phyloP scores from a whole-genome alignment of 2,113 vertebrate species.

The Sebastes schlegelii region DNA sequence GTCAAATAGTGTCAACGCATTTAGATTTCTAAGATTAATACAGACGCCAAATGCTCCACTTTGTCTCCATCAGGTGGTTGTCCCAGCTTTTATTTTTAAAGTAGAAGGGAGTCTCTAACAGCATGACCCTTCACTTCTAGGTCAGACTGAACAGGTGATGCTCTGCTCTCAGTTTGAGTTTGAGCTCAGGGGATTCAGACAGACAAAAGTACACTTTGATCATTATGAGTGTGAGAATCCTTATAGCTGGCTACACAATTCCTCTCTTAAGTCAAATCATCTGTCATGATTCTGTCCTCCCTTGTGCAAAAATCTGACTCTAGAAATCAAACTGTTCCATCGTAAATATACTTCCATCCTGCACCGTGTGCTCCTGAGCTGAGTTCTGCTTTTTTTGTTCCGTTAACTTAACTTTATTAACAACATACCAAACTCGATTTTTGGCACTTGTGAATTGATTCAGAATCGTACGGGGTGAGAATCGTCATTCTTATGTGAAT shows the following conservation, averaged over 20 bases:
- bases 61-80: too few relatives aligned
- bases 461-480: neutral
- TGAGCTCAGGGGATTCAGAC: neutral
- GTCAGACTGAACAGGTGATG: too few relatives aligned
- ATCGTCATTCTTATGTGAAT: rapidly evolving
- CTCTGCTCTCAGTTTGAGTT: neutral
- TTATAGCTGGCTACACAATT: neutral
- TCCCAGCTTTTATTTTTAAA: too few relatives aligned
- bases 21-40: neutral
- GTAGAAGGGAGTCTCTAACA: too few relatives aligned
- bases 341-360: neutral
- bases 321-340: neutral
- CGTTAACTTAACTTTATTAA: neutral
- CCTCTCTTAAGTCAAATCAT: neutral
- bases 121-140: too few relatives aligned
- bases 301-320: neutral
- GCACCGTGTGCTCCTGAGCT: neutral
- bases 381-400: neutral
- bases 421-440: neutral
- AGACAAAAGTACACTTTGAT: neutral
- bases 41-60: too few relatives aligned
- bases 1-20: neutral
- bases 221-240: too few relatives aligned
- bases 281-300: neutral
- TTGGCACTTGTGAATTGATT: neutral